Percentiles rank a stretch among this genome's conserved stretches.
These are phyloP conservation scores for Neodontobutis hainanensis DNA, from an alignment of 2,113 vertebrate genomes.

Conservation along the genomic window DNA sequence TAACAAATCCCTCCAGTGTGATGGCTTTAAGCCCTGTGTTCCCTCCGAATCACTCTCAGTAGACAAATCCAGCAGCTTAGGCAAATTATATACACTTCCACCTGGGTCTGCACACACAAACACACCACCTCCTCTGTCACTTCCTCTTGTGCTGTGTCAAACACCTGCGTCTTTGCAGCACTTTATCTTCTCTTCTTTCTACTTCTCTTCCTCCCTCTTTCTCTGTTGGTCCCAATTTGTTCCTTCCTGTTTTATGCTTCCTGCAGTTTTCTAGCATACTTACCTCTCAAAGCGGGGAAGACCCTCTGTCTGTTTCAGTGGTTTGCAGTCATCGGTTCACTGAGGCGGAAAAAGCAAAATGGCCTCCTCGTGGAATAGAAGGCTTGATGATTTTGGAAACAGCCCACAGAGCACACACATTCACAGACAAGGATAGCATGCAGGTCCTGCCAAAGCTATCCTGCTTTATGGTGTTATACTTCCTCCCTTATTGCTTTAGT, in stretches of 20 bases:
- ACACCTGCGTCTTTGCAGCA: conserved; percentile 17
- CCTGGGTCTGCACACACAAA: conserved; percentile 27
- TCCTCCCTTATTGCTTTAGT: conserved; percentile 43
- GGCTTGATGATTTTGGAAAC: conserved; percentile 53
- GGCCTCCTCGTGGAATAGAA: conserved; percentile 51
- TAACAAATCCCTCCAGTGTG: conserved; percentile 52
- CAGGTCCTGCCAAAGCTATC: conserved; percentile 45
- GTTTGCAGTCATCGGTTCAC: conserved; percentile 44
- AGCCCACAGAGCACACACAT: conserved; percentile 42
- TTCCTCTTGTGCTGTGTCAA: conserved; percentile 24
- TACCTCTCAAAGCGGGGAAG: conserved; percentile 6
- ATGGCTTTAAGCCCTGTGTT: conserved; percentile 63
- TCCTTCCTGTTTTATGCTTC: background rate
- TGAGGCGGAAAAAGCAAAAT: conserved; percentile 53
- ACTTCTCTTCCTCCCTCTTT: background rate
- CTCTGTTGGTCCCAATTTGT: background rate
- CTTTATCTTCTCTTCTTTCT: background rate
- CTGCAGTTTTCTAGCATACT: background rate
- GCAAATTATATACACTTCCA: conserved; percentile 60
- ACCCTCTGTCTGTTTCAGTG: conserved; percentile 30
- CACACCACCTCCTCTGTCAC: conserved; percentile 19
- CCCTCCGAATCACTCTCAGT: conserved; percentile 45
- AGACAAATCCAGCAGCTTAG: conserved; percentile 63
- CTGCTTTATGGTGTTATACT: conserved; percentile 34
- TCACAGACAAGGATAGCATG: conserved; percentile 12